Conservation (phyloP, 2,113 vertebrate genomes). For the Elephas maximus region DNA sequence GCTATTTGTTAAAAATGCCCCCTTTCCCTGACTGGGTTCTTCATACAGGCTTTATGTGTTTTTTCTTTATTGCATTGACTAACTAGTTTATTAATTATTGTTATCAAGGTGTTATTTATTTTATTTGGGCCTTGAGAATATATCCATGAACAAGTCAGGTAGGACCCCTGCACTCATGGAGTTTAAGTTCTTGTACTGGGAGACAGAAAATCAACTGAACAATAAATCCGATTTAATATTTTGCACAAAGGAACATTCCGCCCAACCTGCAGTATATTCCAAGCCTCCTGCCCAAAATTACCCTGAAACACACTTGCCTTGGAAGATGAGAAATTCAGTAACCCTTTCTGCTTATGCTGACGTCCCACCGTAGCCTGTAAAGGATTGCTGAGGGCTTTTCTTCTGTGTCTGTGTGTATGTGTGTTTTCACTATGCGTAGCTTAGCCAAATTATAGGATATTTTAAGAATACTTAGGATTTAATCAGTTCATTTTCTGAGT, state of each 20-base stretch:
- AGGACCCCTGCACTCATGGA: rapidly evolving
- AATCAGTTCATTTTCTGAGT: neutral
- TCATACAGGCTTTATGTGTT: neutral
- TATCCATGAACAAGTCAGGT: neutral
- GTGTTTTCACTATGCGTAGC: rapidly evolving
- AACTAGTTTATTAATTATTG: neutral
- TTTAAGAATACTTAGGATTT: neutral
- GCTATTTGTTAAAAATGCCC: neutral
- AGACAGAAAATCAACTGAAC: neutral
- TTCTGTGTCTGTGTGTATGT: neutral
- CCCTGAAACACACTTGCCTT: rapidly evolving
- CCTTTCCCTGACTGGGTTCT: neutral
- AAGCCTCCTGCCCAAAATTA: neutral
- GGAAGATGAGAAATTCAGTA: rapidly evolving
- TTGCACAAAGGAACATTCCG: rapidly evolving
- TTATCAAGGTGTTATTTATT: neutral
- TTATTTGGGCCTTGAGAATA: neutral
- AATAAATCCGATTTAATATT: rapidly evolving
- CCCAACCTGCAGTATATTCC: rapidly evolving
- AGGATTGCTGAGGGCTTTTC: neutral
- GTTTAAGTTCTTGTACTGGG: neutral
- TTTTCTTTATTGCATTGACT: neutral
- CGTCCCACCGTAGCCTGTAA: rapidly evolving
- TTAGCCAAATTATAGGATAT: neutral
- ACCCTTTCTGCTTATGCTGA: neutral